These are phyloP conservation scores for Myripristis murdjan DNA, from an alignment of 2,797 vertebrate species.

Conservation along the genomic window DNA sequence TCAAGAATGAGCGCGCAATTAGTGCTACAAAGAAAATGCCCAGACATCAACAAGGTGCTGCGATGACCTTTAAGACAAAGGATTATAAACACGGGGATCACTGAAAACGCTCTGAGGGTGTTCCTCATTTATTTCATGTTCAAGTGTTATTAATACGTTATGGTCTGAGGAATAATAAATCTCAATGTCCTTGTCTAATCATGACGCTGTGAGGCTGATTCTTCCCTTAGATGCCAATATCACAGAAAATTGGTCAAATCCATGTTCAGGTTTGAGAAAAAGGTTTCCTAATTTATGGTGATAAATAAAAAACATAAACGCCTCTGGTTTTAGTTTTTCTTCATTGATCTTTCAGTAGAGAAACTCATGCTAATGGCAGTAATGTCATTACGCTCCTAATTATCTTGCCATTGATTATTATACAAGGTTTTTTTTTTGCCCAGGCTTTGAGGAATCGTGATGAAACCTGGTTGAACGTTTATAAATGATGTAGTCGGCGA, in stretches of 20 bases:
- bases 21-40: constrained; percentile 68
- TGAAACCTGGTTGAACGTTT: constrained; percentile 78
- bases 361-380: constrained; percentile 24
- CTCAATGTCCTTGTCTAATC: constrained; percentile 54
- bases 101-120: constrained; percentile 52
- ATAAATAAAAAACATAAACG: constrained; percentile 35
- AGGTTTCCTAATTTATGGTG: constrained; percentile 55
- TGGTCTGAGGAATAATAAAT: constrained; percentile 68
- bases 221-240: constrained; percentile 65
- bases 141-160: constrained; percentile 62
- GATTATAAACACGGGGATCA: constrained; percentile 59
- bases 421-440: constrained; percentile 43
- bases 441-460: constrained; percentile 72
- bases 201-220: constrained; percentile 52
- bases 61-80: constrained; percentile 78
- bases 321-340: constrained; percentile 21
- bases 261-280: constrained; percentile 57
- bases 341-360: constrained; percentile 58
- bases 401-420: constrained; percentile 55
- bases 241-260: constrained; percentile 29
- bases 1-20: constrained; percentile 78
- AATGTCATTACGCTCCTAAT: constrained; percentile 52
- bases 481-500: constrained; percentile 74
- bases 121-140: constrained; percentile 59
- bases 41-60: constrained; percentile 71